Conservation (phyloP, 2,888 invertebrate genomes). For the Anthophora plumipes region DNA sequence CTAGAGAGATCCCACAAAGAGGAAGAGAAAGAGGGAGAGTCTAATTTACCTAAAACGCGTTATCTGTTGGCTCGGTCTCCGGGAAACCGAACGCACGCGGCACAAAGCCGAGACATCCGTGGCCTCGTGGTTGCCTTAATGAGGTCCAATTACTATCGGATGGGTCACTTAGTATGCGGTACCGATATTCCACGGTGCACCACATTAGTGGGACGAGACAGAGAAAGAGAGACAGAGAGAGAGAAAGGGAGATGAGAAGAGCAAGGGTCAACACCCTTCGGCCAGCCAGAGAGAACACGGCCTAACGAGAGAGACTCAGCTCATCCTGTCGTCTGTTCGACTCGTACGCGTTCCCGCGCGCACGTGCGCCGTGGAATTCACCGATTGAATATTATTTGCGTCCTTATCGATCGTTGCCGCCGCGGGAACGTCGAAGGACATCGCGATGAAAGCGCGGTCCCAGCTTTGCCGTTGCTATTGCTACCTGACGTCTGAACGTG, state of each 20-base stretch:
- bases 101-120: slow-evolving; percentile 65
- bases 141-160: slow-evolving; percentile 81
- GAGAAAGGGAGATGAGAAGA: slow-evolving; percentile 52
- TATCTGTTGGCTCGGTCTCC: slow-evolving; percentile 66
- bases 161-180: slow-evolving; percentile 79
- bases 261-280: slow-evolving; percentile 78
- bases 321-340: slow-evolving; percentile 44
- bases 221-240: not conserved
- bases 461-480: slow-evolving; percentile 28
- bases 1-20: slow-evolving; percentile 35
- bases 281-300: slow-evolving; percentile 41
- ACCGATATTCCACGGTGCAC: slow-evolving; percentile 77
- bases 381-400: slow-evolving; percentile 69
- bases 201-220: slow-evolving; percentile 70
- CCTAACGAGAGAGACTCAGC: slow-evolving; percentile 72
- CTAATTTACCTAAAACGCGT: slow-evolving; percentile 78
- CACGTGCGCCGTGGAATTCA: slow-evolving; percentile 63
- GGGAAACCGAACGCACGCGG: slow-evolving; percentile 63
- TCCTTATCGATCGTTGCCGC: slow-evolving; percentile 58
- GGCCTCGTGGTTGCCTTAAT: slow-evolving; percentile 79
- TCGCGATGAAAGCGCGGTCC: slow-evolving; percentile 54
- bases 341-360: slow-evolving; percentile 36
- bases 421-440: slow-evolving; percentile 49
- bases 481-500: slow-evolving; percentile 9
- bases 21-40: slow-evolving; percentile 55